These are phyloP conservation scores for Rhinichthys osculus DNA, from an alignment of 2,797 vertebrate genomes.

Conservation along the genomic window DNA sequence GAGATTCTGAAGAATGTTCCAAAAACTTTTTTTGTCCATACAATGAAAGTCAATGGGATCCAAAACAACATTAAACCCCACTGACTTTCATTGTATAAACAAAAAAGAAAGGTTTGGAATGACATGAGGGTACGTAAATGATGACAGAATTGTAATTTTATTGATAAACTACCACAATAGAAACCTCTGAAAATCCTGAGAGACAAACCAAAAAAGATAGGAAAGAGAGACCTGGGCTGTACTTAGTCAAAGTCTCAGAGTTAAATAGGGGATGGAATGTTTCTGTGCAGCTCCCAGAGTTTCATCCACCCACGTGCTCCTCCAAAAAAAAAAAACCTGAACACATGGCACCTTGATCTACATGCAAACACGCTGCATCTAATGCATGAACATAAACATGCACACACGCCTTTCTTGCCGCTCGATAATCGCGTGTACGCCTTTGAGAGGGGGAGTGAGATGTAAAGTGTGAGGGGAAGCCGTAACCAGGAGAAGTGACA, in stretches of 20 bases:
- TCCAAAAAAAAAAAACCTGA: slow-evolving; percentile 53
- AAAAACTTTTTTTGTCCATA: not conserved
- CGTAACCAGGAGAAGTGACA: slow-evolving; percentile 54
- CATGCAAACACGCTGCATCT: slow-evolving; percentile 45
- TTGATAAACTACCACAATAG: not conserved
- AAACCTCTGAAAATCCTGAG: slow-evolving; percentile 23
- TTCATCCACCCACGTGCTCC: slow-evolving; percentile 70
- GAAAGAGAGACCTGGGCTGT: slow-evolving; percentile 33
- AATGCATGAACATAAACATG: slow-evolving; percentile 31
- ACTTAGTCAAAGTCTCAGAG: slow-evolving; percentile 64
- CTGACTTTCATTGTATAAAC: not conserved
- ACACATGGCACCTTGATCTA: slow-evolving; percentile 41
- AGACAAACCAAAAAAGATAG: slow-evolving; percentile 4
- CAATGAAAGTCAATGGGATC: not conserved
- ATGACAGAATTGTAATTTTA: not conserved
- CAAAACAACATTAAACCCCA: not conserved
- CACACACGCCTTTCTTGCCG: slow-evolving; percentile 3
- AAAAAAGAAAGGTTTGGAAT: not conserved
- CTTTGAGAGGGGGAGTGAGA: slow-evolving; percentile 4
- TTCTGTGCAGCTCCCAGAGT: slow-evolving; percentile 58
- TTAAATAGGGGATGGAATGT: slow-evolving; percentile 67
- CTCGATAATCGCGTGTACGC: not conserved
- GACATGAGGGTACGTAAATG: not conserved
- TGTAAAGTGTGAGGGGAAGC: slow-evolving; percentile 37
- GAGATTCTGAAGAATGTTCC: not conserved